phyloP scores from a whole-genome alignment of 2,888 invertebrate genomes.

The Microchrysa polita region DNA sequence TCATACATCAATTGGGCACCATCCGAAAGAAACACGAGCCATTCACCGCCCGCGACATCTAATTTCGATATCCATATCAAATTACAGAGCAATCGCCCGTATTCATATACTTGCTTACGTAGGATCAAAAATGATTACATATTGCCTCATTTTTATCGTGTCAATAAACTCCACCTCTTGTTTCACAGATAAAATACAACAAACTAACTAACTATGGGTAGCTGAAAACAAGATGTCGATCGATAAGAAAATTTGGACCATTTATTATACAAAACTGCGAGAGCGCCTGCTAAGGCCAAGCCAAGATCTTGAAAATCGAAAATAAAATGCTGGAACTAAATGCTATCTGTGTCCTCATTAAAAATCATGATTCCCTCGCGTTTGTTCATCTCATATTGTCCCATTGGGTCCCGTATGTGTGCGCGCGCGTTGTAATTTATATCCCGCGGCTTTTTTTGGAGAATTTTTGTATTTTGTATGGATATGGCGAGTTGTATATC shows the following conservation, averaged over 20 bases:
- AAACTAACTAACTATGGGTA: too few species aligned
- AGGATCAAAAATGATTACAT: neutral
- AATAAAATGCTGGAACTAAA: neutral
- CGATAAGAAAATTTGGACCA: constrained; percentile 13
- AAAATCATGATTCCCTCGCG: constrained; percentile 8
- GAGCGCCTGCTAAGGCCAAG: too few species aligned
- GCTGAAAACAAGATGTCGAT: neutral
- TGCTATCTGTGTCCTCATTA: constrained; percentile 16
- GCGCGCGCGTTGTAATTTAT: too few species aligned
- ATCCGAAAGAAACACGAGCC: too few species aligned
- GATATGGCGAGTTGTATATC: neutral
- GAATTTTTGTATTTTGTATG: constrained; percentile 2
- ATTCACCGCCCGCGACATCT: too few species aligned
- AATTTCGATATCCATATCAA: neutral
- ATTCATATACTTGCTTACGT: too few species aligned
- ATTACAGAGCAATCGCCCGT: neutral
- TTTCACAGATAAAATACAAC: too few species aligned
- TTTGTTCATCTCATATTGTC: neutral
- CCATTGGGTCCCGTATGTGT: neutral
- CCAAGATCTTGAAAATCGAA: neutral
- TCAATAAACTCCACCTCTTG: constrained; percentile 21
- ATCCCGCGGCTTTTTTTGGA: too few species aligned
- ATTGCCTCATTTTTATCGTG: too few species aligned
- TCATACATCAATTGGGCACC: too few species aligned
- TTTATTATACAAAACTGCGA: constrained; percentile 28